Percentiles rank a stretch among this genome's conserved stretches.
Evolutionary conservation across 2,797 vertebrate genomes (phyloP).

Genomic region (Pseudopleuronectes americanus): DNA sequence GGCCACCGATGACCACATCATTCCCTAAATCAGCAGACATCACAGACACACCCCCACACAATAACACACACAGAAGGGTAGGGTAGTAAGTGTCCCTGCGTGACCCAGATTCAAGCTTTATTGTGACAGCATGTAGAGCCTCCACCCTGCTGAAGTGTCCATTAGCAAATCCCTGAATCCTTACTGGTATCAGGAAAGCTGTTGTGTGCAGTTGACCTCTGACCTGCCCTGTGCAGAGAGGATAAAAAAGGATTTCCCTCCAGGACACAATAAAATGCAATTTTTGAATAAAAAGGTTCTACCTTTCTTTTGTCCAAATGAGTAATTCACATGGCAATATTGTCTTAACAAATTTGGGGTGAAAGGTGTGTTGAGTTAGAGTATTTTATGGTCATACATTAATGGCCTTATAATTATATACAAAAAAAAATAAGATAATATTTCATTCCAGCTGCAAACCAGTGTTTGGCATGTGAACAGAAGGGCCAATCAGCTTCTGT

Average conservation of each 20-base stretch:
- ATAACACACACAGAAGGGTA: neutral
- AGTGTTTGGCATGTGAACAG: neutral
- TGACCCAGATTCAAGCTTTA: conserved; percentile 60
- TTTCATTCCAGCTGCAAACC: neutral
- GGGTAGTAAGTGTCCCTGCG: conserved; percentile 16
- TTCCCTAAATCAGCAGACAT: conserved; percentile 27
- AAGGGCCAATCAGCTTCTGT: neutral
- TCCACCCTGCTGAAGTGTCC: conserved; percentile 31
- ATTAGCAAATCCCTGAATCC: conserved; percentile 61
- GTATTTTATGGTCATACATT: neutral
- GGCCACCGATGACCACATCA: conserved; percentile 26
- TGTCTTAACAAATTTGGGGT: neutral
- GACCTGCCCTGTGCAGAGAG: conserved; percentile 24
- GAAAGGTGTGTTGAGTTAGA: neutral
- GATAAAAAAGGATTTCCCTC: conserved; percentile 41
- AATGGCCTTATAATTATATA: neutral
- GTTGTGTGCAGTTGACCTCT: conserved; percentile 40
- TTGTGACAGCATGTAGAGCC: conserved; percentile 38
- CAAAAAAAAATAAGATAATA: no score
- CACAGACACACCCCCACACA: neutral
- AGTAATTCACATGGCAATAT: neutral
- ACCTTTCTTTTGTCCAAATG: neutral
- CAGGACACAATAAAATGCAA: conserved; percentile 19
- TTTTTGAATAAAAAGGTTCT: no score
- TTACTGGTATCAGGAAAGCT: conserved; percentile 29